Conservation (phyloP, 2,797 vertebrate genomes). For the Enteromius anoplus region DNA sequence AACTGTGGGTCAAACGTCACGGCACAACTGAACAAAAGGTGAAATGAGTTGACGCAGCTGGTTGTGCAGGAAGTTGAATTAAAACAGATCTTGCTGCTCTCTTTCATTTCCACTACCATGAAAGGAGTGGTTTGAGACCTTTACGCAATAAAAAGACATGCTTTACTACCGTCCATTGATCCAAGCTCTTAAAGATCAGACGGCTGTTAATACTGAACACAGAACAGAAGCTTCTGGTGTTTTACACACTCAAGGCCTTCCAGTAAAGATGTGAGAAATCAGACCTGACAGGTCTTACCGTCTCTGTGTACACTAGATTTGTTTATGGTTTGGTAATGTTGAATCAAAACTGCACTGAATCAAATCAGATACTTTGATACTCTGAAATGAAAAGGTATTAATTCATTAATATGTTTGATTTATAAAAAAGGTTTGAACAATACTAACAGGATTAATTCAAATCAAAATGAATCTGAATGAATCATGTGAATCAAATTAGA, state of each 20-base stretch:
- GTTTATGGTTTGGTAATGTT: background rate
- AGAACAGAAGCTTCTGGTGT: conserved; percentile 18
- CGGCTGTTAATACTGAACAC: background rate
- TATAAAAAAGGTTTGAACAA: background rate
- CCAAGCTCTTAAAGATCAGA: conserved; percentile 12
- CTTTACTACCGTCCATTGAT: background rate
- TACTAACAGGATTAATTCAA: background rate
- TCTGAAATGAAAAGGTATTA: too few relatives aligned
- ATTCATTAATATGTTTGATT: background rate
- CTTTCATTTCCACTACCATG: conserved; percentile 22
- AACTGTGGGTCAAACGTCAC: background rate
- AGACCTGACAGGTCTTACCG: background rate
- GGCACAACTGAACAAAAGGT: background rate
- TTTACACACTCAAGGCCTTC: background rate
- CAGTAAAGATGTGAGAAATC: conserved; percentile 2
- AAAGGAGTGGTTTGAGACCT: conserved; percentile 18
- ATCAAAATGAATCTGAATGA: too few relatives aligned
- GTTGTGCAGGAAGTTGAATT: conserved; percentile 4
- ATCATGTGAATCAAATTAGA: too few relatives aligned
- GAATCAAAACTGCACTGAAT: background rate
- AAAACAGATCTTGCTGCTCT: conserved; percentile 22
- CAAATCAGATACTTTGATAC: background rate
- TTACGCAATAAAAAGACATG: background rate
- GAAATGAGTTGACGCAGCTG: conserved; percentile 7
- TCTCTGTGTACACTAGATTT: background rate